These are phyloP conservation scores for Drosophila mimica DNA, from an alignment of 2,888 invertebrate species.

Conservation along the genomic window DNA sequence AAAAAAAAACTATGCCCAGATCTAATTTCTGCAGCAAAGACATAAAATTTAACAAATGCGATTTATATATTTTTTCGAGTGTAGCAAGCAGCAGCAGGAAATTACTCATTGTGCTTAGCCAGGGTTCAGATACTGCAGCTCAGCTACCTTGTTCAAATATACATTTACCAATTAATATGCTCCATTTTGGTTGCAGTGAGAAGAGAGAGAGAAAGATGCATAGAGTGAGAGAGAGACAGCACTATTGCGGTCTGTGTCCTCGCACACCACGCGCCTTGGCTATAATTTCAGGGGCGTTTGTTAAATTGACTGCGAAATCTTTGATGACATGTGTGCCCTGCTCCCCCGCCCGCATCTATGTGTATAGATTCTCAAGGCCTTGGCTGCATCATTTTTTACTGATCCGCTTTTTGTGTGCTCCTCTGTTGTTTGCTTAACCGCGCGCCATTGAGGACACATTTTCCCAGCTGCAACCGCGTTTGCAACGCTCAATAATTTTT, in stretches of 20 bases:
- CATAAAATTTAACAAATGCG: background rate
- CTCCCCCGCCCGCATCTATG: constrained; percentile 3
- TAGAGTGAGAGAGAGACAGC: background rate
- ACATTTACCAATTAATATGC: constrained; percentile 67
- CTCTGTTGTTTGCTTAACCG: constrained; percentile 64
- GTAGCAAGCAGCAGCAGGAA: constrained; percentile 72
- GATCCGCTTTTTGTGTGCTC: constrained; percentile 31
- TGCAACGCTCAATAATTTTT: constrained; percentile 20
- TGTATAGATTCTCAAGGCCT: constrained; percentile 21
- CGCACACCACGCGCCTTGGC: constrained; percentile 49
- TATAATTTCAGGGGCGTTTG: constrained; percentile 67
- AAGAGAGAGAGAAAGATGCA: background rate
- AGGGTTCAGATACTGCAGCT: constrained; percentile 45
- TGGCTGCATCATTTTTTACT: constrained; percentile 44
- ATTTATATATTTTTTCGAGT: constrained; percentile 11
- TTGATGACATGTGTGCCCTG: constrained; percentile 22
- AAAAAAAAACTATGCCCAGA: background rate
- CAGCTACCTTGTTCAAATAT: constrained; percentile 56
- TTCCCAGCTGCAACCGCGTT: constrained; percentile 39
- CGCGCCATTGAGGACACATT: constrained; percentile 69
- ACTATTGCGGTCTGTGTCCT: constrained; percentile 18
- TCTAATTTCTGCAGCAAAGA: background rate
- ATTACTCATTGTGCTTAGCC: constrained; percentile 75
- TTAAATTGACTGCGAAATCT: constrained; percentile 77
- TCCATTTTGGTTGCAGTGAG: constrained; percentile 34